Evolutionary conservation across 2,888 invertebrate genomes (phyloP).

Genomic region (Limnephilus rhombicus): DNA sequence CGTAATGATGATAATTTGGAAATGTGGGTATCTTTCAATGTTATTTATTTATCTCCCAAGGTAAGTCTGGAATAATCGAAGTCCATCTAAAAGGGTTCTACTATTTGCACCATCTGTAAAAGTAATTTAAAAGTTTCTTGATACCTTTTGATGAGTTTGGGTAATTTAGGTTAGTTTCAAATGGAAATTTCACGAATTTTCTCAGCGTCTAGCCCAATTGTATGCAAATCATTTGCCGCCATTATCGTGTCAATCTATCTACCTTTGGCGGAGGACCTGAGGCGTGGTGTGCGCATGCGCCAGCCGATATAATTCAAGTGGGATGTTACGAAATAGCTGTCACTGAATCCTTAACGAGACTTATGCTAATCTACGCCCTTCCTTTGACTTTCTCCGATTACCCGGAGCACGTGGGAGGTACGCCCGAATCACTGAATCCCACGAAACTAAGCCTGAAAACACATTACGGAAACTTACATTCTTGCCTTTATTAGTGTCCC

Average conservation of each 20-base stretch:
- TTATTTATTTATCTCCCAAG: constrained; percentile 35
- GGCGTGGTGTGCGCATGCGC: constrained; percentile 10
- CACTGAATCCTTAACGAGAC: constrained; percentile 15
- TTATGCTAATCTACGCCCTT: constrained; percentile 18
- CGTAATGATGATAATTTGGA: constrained; percentile 25
- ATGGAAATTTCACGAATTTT: neutral
- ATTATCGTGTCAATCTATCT: constrained; percentile 43
- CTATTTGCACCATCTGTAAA: neutral
- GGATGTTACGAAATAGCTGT: constrained; percentile 42
- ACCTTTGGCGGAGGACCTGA: constrained; percentile 29
- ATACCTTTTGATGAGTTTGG: neutral
- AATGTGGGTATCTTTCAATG: neutral
- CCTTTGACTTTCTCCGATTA: constrained; percentile 32
- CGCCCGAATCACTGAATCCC: neutral
- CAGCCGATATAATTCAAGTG: constrained; percentile 14
- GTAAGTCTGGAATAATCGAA: neutral
- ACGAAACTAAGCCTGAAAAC: neutral
- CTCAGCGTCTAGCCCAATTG: constrained; percentile 15
- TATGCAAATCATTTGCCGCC: constrained; percentile 37
- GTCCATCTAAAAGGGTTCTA: neutral
- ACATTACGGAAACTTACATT: neutral
- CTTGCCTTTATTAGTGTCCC: neutral
- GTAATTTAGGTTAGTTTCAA: neutral
- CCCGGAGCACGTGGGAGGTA: neutral
- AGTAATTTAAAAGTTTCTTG: neutral